Percentiles rank a stretch among this genome's conserved stretches.
Conservation (phyloP, 2,888 invertebrate genomes). For the Hypena proboscidalis region DNA sequence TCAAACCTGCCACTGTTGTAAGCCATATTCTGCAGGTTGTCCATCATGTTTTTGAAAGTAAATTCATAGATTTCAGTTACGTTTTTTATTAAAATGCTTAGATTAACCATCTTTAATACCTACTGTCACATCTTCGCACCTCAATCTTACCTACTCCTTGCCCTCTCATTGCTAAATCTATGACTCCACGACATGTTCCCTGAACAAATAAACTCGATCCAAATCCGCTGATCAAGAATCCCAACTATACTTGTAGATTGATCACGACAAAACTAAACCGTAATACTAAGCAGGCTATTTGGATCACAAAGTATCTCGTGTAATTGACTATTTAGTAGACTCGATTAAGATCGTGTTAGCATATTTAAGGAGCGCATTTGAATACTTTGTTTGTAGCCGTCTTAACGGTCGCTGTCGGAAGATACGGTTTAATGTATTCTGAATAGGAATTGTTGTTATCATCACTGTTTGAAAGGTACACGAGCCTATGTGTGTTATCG, state of each 20-base stretch:
- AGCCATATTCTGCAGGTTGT: too few relatives aligned
- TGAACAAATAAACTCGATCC: slow-evolving; percentile 77
- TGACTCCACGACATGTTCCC: slow-evolving; percentile 77
- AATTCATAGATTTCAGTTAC: too few relatives aligned
- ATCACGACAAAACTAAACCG: slow-evolving; percentile 51
- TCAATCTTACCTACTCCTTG: slow-evolving; percentile 47
- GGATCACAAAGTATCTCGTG: slow-evolving; percentile 55
- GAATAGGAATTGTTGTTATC: too few relatives aligned
- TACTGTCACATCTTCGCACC: slow-evolving; percentile 10
- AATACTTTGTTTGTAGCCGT: too few relatives aligned
- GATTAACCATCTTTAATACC: slow-evolving; percentile 4
- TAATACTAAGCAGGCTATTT: slow-evolving; percentile 72
- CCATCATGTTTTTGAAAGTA: too few relatives aligned
- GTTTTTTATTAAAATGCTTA: background rate
- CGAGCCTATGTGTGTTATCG: too few relatives aligned
- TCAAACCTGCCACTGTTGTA: too few relatives aligned
- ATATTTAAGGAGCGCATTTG: slow-evolving; percentile 37
- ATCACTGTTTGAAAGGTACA: too few relatives aligned
- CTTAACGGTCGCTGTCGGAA: too few relatives aligned
- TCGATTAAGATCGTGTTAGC: slow-evolving; percentile 40
- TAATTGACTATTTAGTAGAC: slow-evolving; percentile 46
- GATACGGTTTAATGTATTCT: too few relatives aligned
- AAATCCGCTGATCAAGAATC: slow-evolving; percentile 79
- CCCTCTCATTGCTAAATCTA: slow-evolving; percentile 74
- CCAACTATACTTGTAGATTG: slow-evolving; percentile 71